A percentile compares a stretch with the other conserved stretches of the same genome.
Evolutionary conservation across 1,140 invertebrate species (phyloP).

Genomic region (Pemphigus obesinymphae): DNA sequence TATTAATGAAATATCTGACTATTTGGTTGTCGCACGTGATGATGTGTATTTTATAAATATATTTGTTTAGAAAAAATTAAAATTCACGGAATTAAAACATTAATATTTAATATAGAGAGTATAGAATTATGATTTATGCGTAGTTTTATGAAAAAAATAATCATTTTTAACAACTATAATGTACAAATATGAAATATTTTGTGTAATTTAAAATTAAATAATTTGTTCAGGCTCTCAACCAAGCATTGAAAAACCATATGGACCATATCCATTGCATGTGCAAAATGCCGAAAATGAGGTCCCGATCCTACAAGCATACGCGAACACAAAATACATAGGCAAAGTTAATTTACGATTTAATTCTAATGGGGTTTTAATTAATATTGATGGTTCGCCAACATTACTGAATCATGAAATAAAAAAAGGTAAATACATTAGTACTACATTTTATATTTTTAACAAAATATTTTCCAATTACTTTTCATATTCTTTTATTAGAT

Average conservation of each 20-base stretch:
- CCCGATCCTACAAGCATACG: conserved; percentile 85
- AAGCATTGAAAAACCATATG: conserved; percentile 63
- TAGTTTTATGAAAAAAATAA: no score
- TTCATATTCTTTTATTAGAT: not conserved
- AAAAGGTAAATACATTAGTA: conserved; percentile 21
- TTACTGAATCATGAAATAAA: conserved; percentile 58
- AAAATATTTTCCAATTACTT: no score
- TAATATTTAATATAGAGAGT: no score
- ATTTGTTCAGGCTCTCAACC: conserved; percentile 55
- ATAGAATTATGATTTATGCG: no score
- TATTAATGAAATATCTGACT: no score
- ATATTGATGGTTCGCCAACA: conserved; percentile 71
- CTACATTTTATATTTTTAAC: no score
- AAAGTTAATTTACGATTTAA: conserved; percentile 70
- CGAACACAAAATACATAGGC: conserved; percentile 88
- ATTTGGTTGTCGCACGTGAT: no score
- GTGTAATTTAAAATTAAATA: not conserved
- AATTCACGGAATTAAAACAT: no score
- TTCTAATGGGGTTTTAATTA: conserved; percentile 63
- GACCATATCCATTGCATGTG: conserved; percentile 71
- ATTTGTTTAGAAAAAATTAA: no score
- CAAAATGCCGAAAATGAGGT: conserved; percentile 64
- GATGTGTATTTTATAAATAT: no score
- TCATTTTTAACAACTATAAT: no score
- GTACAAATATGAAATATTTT: no score